Evolutionary conservation across 2,113 vertebrate species (phyloP).

Genomic region (Pterocles orientalis): DNA sequence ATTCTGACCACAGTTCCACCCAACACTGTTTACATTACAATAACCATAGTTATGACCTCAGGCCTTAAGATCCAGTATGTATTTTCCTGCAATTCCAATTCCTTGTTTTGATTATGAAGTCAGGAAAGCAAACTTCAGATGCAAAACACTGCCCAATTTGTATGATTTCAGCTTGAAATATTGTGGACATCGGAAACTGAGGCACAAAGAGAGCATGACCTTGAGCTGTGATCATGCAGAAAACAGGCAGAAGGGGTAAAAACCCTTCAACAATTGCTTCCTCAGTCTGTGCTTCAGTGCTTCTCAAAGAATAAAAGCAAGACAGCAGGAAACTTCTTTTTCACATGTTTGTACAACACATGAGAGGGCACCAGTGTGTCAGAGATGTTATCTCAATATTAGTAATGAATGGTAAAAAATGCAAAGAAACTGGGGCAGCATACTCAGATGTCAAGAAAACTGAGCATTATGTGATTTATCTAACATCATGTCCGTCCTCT

Average conservation of each 20-base stretch:
- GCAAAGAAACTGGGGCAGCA: neutral
- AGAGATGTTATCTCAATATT: neutral
- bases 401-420: neutral
- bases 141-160: neutral
- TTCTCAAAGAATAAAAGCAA: neutral
- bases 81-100: neutral
- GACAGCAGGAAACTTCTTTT: neutral
- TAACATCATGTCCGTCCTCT: neutral
- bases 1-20: neutral
- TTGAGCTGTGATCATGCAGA: neutral
- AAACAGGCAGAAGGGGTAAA: neutral
- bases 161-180: neutral
- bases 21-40: neutral
- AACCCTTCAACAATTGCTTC: neutral
- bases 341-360: neutral
- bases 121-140: neutral
- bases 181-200: neutral
- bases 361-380: neutral
- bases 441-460: neutral
- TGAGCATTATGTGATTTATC: neutral
- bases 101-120: neutral
- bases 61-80: neutral
- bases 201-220: neutral
- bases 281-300: neutral
- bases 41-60: neutral